Evolutionary conservation across 2,888 invertebrate genomes (phyloP), one percentile per base, ranked within the genome.

Genomic region (Pandemis heparana): DNA sequence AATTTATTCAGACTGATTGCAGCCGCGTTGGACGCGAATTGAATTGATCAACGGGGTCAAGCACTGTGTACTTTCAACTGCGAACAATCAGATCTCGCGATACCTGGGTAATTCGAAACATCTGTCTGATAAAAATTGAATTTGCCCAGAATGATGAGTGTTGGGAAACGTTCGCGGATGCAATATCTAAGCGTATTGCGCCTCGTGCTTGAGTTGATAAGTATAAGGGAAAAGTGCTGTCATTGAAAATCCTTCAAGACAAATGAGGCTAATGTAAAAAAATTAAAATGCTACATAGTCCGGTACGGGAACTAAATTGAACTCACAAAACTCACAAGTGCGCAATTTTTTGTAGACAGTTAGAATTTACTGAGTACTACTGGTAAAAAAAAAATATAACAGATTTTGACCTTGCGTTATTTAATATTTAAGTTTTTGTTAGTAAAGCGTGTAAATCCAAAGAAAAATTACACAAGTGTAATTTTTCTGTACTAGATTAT

Each of bases 41-140:
- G 82, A 82, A 85, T 83, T 83, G 83, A 86, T 85, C 84, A 81
- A 75, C 41, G 75, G 78, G 85, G 83, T 87, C 85, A 85, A 83
- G 76, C 77, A 76, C 75, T 78, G 74, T 73, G 76, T 75, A 69
- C 75, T 76, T 76, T 78, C 79, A 77, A 75, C 78, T 74, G 74
- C 75, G 78, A 66, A 76, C 75, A 77, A 75, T 70, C 67, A 76
- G 66, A 71, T 76, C 64, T 71, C 67, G 75, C 71, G 66, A 76
- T 74, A 75, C 70, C 43, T 60, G 64, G 70, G 70, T 75, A 64
- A 72, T 72, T 75, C 61, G 67, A 66, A 66, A 23, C 69, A 43
- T 70, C 65, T 70, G 23, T 69, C 64, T 60, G 60, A 69, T 70
- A 65, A 61, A 70, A 74, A 73, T 39, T 60, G 43, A 48, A 69